Conservation (phyloP, 2,888 invertebrate genomes). For the Pachycephus smyrnensis region DNA sequence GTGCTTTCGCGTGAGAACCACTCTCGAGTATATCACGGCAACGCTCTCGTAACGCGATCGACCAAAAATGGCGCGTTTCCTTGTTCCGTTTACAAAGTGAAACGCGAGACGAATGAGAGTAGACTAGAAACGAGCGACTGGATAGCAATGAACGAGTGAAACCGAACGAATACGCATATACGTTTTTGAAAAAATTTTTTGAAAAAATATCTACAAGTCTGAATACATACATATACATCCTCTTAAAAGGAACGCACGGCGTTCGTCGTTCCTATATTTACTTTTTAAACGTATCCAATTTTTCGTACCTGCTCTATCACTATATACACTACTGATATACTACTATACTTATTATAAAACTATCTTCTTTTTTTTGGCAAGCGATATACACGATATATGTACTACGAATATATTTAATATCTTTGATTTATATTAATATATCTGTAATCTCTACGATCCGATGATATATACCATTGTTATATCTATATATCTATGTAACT, state of each 20-base stretch:
- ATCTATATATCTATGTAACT: neutral
- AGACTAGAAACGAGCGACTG: neutral
- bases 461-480: neutral
- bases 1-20: neutral
- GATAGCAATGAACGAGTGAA: neutral
- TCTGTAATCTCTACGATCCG: neutral
- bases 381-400: neutral
- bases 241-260: neutral
- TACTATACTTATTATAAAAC: neutral
- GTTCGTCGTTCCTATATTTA: neutral
- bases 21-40: neutral
- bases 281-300: neutral
- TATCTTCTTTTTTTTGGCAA: neutral
- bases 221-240: neutral
- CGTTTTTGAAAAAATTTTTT: neutral
- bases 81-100: neutral
- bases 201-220: neutral
- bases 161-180: neutral
- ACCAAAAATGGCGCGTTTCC: neutral
- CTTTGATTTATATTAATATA: neutral
- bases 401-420: neutral
- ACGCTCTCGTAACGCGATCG: neutral
- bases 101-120: neutral
- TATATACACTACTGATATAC: neutral
- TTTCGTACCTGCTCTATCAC: neutral